Conservation (phyloP, 2,797 vertebrate genomes). For the Prunella strophiata region DNA sequence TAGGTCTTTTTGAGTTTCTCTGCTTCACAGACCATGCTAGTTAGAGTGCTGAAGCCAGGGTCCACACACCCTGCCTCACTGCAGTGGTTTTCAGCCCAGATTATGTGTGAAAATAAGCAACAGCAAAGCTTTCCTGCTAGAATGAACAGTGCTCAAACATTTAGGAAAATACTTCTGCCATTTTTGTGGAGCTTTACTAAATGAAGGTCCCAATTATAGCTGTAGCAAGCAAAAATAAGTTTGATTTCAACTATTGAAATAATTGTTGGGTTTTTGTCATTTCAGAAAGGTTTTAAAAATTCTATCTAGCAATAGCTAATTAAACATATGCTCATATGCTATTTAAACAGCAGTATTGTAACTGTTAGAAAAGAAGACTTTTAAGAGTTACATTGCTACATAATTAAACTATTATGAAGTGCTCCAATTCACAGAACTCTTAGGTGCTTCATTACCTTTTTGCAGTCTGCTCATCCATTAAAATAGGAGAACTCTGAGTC, state of each 20-base stretch:
- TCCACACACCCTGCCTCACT: background rate
- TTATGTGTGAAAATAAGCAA: background rate
- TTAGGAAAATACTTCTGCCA: background rate
- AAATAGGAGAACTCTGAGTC: background rate
- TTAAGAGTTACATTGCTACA: background rate
- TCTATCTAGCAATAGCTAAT: background rate
- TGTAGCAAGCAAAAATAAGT: background rate
- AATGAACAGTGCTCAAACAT: background rate
- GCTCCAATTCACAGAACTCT: background rate
- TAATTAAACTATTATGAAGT: constrained; percentile 8
- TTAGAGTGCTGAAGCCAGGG: background rate
- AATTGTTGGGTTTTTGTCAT: background rate
- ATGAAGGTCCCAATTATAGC: background rate
- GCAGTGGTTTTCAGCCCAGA: background rate
- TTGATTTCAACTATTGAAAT: background rate
- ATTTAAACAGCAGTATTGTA: background rate
- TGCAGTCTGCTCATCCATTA: background rate
- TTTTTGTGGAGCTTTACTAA: background rate
- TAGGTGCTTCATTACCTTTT: background rate
- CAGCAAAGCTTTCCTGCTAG: background rate
- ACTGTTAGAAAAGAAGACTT: background rate
- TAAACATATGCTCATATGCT: background rate
- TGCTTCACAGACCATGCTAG: background rate
- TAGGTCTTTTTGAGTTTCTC: background rate
- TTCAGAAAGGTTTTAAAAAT: background rate